phyloP scores from a whole-genome alignment of 1,140 invertebrate species.

The Ptiloglossa arizonensis region DNA sequence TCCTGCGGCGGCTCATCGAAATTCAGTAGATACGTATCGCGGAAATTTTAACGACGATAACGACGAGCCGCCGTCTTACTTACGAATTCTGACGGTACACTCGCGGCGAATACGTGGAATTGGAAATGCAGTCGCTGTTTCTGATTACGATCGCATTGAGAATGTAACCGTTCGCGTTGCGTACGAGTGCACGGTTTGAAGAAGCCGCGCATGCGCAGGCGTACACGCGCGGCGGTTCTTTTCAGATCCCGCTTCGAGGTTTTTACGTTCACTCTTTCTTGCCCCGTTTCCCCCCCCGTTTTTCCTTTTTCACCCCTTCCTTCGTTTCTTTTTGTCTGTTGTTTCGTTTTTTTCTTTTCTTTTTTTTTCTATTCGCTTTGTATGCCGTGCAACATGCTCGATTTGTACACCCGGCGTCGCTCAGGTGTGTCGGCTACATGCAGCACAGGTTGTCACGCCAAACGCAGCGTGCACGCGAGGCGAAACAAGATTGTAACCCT shows the following conservation, averaged over 20 bases:
- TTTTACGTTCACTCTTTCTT: not conserved
- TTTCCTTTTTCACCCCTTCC: not conserved
- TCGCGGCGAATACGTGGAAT: constrained; percentile 48
- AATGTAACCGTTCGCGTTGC: constrained; percentile 47
- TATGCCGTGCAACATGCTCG: constrained; percentile 37
- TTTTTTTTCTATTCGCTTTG: not conserved
- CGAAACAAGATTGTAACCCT: constrained; percentile 35
- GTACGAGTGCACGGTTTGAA: constrained; percentile 22
- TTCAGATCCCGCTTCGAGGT: constrained; percentile 3
- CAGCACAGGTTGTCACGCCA: constrained; percentile 51
- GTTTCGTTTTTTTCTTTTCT: not conserved
- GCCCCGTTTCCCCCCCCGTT: too few species aligned
- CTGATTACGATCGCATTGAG: constrained; percentile 63
- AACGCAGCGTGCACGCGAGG: constrained; percentile 56
- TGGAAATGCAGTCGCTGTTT: constrained; percentile 57
- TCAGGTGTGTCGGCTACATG: constrained; percentile 33
- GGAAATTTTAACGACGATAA: constrained; percentile 52
- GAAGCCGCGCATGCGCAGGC: too few species aligned
- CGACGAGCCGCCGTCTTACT: constrained; percentile 36
- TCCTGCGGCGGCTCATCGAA: constrained; percentile 4
- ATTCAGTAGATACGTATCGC: constrained; percentile 35
- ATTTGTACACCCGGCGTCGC: constrained; percentile 39
- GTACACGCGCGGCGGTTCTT: not conserved
- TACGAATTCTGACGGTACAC: constrained; percentile 33
- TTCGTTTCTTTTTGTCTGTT: not conserved